Evolutionary conservation across 2,888 invertebrate genomes (phyloP), one percentile per base, ranked within the genome.

Genomic region (Drosophila pseudotakahashii): DNA sequence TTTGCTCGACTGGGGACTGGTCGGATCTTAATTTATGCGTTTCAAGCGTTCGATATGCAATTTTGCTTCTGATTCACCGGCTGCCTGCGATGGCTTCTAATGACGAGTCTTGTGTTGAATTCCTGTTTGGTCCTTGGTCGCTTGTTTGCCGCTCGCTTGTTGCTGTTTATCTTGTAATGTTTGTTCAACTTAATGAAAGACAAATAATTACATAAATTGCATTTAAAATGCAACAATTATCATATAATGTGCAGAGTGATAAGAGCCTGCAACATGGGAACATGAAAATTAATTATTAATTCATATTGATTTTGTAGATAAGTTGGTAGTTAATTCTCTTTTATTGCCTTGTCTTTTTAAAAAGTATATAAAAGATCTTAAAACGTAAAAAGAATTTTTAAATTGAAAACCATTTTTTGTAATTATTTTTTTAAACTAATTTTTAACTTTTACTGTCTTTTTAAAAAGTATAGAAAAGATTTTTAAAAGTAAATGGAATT

Each of bases 21-120:
- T 61, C 67, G 74, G 57, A 66, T 79, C 81, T 73, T 88, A 88
- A 88, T 85, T 88, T 84, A 88, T 88, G 82, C 85, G 75, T 68
- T 71, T 78, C 72, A 62, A 76, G 75, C 69, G 71, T 52, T 81
- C 76, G 87, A 83, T 83, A 83, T 83, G 82, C 82, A 83, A 83
- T 81, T 85, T 79, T 79, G 61, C 50, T 36, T 53, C 44, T 54
- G 44, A 11, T 23, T 11, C 34, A 13, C 11, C 30, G 63, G 37
- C 44, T 59, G 55, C 37, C 54, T 45, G 41, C 71, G 64, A 64
- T 74, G 69, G 67, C 53, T 81, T 87, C 88, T 83, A 87, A 83
- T 84, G 84, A 80, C 76, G 70, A 47, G 44, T 23, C 62, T 53
- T 10, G 7, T 26, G 23, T 19, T 10, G 10, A 41, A 32, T 66